Base-by-base conservation (phyloP, 2,797 vertebrate genomes). In the Sebastes vulpes region DNA sequence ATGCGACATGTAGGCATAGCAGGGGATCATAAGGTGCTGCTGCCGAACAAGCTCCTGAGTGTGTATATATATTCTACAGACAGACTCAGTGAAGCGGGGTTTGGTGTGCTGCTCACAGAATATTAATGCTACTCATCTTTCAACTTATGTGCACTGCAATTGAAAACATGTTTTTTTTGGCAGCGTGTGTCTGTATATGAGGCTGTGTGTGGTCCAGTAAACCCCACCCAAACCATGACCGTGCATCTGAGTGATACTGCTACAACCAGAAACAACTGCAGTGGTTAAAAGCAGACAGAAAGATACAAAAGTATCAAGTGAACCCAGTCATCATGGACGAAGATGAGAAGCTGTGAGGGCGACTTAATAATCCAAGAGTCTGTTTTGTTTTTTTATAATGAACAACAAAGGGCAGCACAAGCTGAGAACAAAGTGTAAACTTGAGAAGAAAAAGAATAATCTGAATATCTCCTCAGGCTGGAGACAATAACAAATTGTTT, bases 81-180 rank as follows among this genome's bases (percentile, higher is more conserved):
- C 48, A 29, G 74, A 85, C 71, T 69, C 53, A 2, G 29, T 11
- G 72, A 77, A 64, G 88, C 28, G 32, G 71, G 69, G 78, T 82
- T 72, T 65, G 74, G 20, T 73, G 63, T 56, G 58, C 28, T 72
- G 75, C 70, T 92, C 81, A 65, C 63, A 77, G 70, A 84, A 84
- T 86, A 76, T 73, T 70, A 91, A 92, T 81, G 72, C 69, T 53
- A 58, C 63, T 82, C 77, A 64, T 88, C 75, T 79, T 89, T 79
- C 69, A 80, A 58, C 32, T 42, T 76, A 56, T 69, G 64, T 65
- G 69, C 23, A 26, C 9, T 75, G 60, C 69, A 10, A 77, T 79
- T 81, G 46, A 78, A 86, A 88, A 73, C 12, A 26, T 73, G 66
- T 58, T 64, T 67, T 63, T 56, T 52, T 63, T 52, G 50, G 26